phyloP scores from a whole-genome alignment of 2,888 invertebrate species.

The Agrotis segetum region DNA sequence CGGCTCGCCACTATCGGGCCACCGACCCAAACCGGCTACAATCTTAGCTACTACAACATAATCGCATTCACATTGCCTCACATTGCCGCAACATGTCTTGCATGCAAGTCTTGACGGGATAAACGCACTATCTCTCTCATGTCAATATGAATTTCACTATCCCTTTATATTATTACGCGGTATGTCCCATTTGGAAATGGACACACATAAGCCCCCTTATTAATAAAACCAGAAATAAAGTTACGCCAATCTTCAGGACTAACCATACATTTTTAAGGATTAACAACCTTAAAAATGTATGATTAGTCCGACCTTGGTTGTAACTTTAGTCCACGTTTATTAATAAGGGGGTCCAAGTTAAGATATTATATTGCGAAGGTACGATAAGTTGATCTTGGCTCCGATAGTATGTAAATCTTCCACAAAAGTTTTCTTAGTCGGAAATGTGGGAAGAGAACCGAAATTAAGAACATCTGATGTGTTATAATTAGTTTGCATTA shows the following conservation, averaged over 20 bases:
- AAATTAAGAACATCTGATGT: slow-evolving; percentile 3
- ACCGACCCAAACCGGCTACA: slow-evolving; percentile 71
- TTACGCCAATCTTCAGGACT: too few species aligned
- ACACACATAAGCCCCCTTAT: neutral
- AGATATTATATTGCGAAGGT: neutral
- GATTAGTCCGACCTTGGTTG: too few species aligned
- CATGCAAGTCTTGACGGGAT: slow-evolving; percentile 17
- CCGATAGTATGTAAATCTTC: slow-evolving; percentile 8
- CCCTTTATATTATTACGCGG: neutral
- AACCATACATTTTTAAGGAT: too few species aligned
- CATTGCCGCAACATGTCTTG: slow-evolving; percentile 42
- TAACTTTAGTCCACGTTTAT: neutral
- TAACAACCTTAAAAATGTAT: too few species aligned
- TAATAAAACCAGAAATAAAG: too few species aligned
- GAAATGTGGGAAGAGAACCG: neutral
- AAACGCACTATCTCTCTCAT: slow-evolving; percentile 13
- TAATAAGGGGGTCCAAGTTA: neutral
- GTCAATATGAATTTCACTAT: neutral
- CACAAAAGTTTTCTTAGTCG: neutral
- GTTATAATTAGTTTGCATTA: slow-evolving; percentile 1
- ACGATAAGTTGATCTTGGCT: neutral
- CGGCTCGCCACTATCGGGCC: slow-evolving; percentile 62
- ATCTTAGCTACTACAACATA: slow-evolving; percentile 59
- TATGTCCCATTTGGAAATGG: neutral
- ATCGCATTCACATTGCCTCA: slow-evolving; percentile 59